Evolutionary conservation across 2,888 invertebrate species (phyloP), one percentile per base, ranked within the genome.

Genomic region (Epinotia demarniana): DNA sequence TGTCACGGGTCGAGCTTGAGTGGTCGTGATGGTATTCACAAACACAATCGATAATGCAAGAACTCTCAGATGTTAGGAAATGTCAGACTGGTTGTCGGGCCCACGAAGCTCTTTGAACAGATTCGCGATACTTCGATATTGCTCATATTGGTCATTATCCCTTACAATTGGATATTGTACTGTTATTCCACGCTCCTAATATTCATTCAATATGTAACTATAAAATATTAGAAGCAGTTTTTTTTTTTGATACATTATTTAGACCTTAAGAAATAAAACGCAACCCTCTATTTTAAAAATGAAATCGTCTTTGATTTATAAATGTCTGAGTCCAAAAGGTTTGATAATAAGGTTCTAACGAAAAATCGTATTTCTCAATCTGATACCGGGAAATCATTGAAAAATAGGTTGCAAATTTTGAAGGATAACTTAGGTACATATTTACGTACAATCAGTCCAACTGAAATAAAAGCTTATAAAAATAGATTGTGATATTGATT

Each of bases 11-110:
- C 90, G 77, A 19, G 43, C 27, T 81, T 79, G 0, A 43, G 0
- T 88, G 89, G 92, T 80, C 77, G 61, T 83, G 82, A 82, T 83
- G 85, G 86, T 90, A 87, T 90, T 89, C 85, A 86, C 85, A 85
- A 90, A 90, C 89, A 89, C 89, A 93, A 94, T 94, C 93, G 90
- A 94, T 94, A 94, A 92, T 89, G 90, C 91, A 90, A 9, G 90
- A 89, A 85, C 85, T 87, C 85, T 88, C 84, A 81, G 85, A 88
- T 86, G 86, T 81, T 84, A 86, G 91, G 90, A 91, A 91, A 93
- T 91, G 90, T 92, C 93, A 93, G 92, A 93, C 91, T 82, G 83
- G 86, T 82, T 88, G 92, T 84, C 87, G 90, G 86, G 83, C 86
- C 86, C 86, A 87, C 85, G 84, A 86, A 86, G 86, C 81, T 80